A percentile compares a stretch with the other conserved stretches of the same genome.
Evolutionary conservation across 2,888 invertebrate genomes (phyloP).

Genomic region (Tetramorium bicarinatum): DNA sequence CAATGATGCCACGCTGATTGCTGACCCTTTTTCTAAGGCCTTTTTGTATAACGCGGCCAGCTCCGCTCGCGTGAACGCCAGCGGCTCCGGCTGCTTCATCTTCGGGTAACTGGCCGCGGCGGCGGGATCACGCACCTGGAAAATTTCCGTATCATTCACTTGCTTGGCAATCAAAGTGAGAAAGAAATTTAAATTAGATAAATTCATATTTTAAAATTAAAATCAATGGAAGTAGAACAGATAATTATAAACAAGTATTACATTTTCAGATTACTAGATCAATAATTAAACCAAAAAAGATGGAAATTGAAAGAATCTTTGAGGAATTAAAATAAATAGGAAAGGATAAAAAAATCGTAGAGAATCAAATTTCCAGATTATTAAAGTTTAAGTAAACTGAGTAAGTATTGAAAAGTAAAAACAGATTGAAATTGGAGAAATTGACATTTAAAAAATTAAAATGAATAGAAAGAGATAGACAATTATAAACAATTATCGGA

Average conservation of each 20-base stretch:
- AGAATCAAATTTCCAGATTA: neutral
- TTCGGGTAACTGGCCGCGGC: constrained; percentile 41
- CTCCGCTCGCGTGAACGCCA: constrained; percentile 85
- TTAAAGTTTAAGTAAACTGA: neutral
- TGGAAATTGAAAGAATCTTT: neutral
- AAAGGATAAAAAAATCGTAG: neutral
- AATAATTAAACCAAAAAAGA: neutral
- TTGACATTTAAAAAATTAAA: too few relatives aligned
- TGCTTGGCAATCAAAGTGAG: neutral
- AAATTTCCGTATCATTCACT: constrained; percentile 1
- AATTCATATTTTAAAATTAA: neutral
- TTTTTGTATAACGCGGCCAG: constrained; percentile 87
- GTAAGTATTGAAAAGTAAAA: too few relatives aligned
- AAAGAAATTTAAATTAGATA: neutral
- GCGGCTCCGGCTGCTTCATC: constrained; percentile 65
- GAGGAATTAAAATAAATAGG: neutral
- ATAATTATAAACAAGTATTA: neutral
- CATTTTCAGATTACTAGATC: neutral
- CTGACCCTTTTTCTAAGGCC: constrained; percentile 84
- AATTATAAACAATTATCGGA: neutral
- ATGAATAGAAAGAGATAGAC: neutral
- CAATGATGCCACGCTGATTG: constrained; percentile 76
- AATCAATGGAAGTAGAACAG: neutral
- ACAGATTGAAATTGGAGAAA: too few relatives aligned
- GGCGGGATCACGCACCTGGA: constrained; percentile 48